Conservation (phyloP, 23 tunicate species). For the Aplidium turbinatum region DNA sequence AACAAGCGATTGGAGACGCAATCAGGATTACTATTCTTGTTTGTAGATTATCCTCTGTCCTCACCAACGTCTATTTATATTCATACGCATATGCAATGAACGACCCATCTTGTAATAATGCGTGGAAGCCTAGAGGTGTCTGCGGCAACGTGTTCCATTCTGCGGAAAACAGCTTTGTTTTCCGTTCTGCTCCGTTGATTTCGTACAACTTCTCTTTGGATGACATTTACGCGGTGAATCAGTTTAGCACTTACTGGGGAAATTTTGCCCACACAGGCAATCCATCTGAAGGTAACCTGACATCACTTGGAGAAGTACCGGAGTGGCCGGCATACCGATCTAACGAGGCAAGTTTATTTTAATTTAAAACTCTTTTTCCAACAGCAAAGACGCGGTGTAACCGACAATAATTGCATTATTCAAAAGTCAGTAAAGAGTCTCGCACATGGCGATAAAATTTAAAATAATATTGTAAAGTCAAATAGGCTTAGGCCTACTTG, state of each 20-base stretch:
- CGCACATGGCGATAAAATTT: no score
- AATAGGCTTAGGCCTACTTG: no score
- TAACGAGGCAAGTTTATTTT: no score
- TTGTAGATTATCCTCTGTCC: neutral
- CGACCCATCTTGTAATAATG: constrained; percentile 44
- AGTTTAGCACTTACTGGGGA: constrained; percentile 30
- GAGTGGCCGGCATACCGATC: neutral
- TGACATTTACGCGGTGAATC: constrained; percentile 1
- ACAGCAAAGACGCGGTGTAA: no score
- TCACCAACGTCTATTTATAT: constrained; percentile 28
- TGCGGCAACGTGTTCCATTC: constrained; percentile 55
- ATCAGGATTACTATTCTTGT: no score
- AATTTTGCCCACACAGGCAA: constrained; percentile 29
- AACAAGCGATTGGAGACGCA: no score
- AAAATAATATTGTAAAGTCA: no score
- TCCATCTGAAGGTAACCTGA: constrained; percentile 3
- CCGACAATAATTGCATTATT: no score
- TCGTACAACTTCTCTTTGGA: constrained; percentile 6
- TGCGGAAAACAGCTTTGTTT: constrained; percentile 38
- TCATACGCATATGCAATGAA: constrained; percentile 51
- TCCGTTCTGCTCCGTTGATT: constrained; percentile 45
- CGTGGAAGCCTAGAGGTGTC: constrained; percentile 23
- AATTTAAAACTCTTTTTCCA: no score
- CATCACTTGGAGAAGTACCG: neutral
- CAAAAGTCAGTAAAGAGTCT: no score